Evolutionary conservation across 2,113 vertebrate genomes (phyloP), one percentile per base, ranked within the genome.

Genomic region (Saccopteryx leptura): DNA sequence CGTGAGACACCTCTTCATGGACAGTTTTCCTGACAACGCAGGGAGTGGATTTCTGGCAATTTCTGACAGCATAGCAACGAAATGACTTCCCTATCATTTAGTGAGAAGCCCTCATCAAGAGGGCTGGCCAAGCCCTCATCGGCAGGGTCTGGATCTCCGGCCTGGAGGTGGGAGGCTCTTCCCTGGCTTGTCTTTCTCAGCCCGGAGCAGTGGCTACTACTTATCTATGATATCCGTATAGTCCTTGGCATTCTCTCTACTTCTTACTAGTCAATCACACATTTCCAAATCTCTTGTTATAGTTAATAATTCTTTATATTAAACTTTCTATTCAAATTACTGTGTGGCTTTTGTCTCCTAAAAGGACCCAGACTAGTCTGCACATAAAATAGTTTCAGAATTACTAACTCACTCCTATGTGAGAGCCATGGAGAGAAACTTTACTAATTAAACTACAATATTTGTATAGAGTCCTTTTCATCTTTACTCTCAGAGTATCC

Each of bases 251-350:
- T 90, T 87, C 66, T 71, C 50, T 65, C 60, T 61, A 13, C 19
- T 87, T 93, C 52, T 75, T 74, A 82, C 74, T 54, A 65, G 46
- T 56, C 39, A 82, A 23, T 14, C 8, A 33, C 60, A 90, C 88
- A 66, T 80, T 84, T 92, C 81, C 65, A 39, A 60, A 28, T 69
- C 31, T 7, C 24, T 93, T 80, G 23, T 58, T 89, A 39, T 39
- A 39, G 39, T 39, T 39, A 39, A 39, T 39, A 39, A 39, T 39
- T 39, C 39, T 39, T 39, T 39, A 39, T 39, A 90, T 83, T 76
- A 91, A 94, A 84, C 54, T 71, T 87, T 71, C 4, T 68, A 23
- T 82, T 93, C 79, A 91, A 93, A 90, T 82, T 81, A 66, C 33
- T 86, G 6, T 65, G 71, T 83, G 39, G 17, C 82, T 91, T 90